Evolutionary conservation across 2,113 vertebrate genomes (phyloP).

Genomic region (Physeter macrocephalus): DNA sequence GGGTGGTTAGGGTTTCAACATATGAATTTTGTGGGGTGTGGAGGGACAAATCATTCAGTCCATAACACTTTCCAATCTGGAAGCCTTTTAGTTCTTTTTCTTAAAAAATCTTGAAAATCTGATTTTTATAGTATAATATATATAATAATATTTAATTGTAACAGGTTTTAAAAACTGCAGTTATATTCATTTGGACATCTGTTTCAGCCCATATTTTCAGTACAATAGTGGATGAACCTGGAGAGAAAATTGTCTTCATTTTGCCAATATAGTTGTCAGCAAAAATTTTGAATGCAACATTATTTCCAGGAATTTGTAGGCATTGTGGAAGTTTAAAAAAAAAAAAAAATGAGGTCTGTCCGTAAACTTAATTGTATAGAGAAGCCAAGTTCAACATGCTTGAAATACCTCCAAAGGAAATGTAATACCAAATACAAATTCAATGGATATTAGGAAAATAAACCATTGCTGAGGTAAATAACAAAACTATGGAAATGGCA

Average conservation of each 20-base stretch:
- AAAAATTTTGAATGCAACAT: constrained; percentile 14
- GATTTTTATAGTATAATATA: background rate
- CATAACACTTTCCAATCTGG: background rate
- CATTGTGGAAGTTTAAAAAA: background rate
- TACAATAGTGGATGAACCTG: background rate
- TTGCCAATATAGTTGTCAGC: background rate
- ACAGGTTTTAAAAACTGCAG: background rate
- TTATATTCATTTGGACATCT: background rate
- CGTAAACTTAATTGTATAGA: background rate
- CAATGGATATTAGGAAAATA: background rate
- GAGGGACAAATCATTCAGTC: background rate
- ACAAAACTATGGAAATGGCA: background rate
- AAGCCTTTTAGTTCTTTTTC: background rate
- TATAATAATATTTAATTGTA: background rate
- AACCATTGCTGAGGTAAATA: background rate
- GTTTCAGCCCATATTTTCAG: background rate
- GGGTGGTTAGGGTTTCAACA: background rate
- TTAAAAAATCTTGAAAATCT: constrained; percentile 10
- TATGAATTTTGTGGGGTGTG: background rate
- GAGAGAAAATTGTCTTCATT: background rate
- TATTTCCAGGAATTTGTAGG: background rate
- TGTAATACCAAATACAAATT: background rate
- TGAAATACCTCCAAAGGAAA: constrained; percentile 16
- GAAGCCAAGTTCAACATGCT: background rate
- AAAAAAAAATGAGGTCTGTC: background rate